Evolutionary conservation across 2,888 invertebrate genomes (phyloP), one percentile per base, ranked within the genome.

Genomic region (Xestoiulus laeticollis): DNA sequence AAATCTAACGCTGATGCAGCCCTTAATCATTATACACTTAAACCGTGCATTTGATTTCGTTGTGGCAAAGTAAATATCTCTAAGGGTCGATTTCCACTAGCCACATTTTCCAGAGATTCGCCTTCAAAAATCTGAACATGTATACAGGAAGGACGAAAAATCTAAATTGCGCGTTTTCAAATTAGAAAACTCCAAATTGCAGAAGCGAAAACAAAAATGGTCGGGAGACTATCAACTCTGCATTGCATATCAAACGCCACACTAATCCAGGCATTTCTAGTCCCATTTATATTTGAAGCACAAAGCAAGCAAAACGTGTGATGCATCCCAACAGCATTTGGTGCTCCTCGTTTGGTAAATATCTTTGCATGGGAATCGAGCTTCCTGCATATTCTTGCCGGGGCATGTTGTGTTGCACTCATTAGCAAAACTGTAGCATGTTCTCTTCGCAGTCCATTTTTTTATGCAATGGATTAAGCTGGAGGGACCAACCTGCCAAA

Each of bases 1-100:
- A 68, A 68, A n/a, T n/a, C 53, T 38, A 53, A 26, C 59, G 26
- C 59, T 68, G 59, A 68, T 68, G 59, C 59, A 68, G n/a, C 59
- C 19, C 59, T 68, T 68, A 68, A 68, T 68, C 59, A 68, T 68
- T 22, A 68, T 22, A 19, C 59, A 22, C 59, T 12, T 26, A 68
- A 22, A 12, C 59, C 59, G 59, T 8, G 59, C 59, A 22, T 26
- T 68, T 22, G 22, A 68, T 68, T 68, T 22, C 59, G 22, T 68
- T 26, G 59, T 22, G 59, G 59, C 22, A 68, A 22, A 68, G 59
- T 12, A 68, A 68, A 68, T 68, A 68, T 22, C 59, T 68, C 59
- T 8, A 22, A 68, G 59, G 59, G 59, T 68, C 6, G 59, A 68
- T 68, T 68, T 68, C 22, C 59, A 5, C 59, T 68, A 68, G 22